phyloP scores from a whole-genome alignment of 2,888 invertebrate species.

The Ypsolopha scabrella region DNA sequence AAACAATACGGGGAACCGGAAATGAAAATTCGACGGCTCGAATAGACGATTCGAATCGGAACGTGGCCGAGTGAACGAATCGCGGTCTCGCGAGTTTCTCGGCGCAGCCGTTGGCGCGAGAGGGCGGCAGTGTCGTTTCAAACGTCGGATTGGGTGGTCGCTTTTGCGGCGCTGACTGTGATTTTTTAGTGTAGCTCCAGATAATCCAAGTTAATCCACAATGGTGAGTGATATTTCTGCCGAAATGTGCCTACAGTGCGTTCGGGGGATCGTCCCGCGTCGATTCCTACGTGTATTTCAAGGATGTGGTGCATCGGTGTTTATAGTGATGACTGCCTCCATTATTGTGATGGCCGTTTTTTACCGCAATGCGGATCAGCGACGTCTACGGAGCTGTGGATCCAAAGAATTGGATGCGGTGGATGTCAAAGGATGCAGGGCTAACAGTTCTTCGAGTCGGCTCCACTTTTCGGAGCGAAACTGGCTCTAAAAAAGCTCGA shows the following conservation, averaged over 20 bases:
- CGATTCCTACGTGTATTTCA: constrained; percentile 50
- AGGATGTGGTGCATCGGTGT: constrained; percentile 59
- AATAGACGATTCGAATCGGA: constrained; percentile 58
- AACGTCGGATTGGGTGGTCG: constrained; percentile 68
- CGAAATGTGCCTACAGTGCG: constrained; percentile 49
- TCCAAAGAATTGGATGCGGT: background rate
- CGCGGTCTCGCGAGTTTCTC: constrained; percentile 55
- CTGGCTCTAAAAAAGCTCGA: constrained; percentile 28
- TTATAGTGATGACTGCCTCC: constrained; percentile 69
- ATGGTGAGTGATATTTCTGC: constrained; percentile 68
- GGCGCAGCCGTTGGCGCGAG: constrained; percentile 65
- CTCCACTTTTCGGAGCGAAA: background rate
- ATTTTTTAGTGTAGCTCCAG: constrained; percentile 72
- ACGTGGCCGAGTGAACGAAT: constrained; percentile 55
- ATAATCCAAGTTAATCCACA: constrained; percentile 71
- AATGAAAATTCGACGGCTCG: constrained; percentile 58
- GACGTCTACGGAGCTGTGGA: constrained; percentile 30
- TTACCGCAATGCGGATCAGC: constrained; percentile 67
- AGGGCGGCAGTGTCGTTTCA: constrained; percentile 72
- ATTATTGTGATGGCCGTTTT: constrained; percentile 69
- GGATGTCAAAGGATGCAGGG: background rate
- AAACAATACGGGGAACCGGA: constrained; percentile 34
- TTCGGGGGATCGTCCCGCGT: constrained; percentile 34
- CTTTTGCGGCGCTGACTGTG: constrained; percentile 69
- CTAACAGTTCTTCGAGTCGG: background rate